Evolutionary conservation across 2,797 vertebrate species (phyloP).

Genomic region (Eulemur mongoz): DNA sequence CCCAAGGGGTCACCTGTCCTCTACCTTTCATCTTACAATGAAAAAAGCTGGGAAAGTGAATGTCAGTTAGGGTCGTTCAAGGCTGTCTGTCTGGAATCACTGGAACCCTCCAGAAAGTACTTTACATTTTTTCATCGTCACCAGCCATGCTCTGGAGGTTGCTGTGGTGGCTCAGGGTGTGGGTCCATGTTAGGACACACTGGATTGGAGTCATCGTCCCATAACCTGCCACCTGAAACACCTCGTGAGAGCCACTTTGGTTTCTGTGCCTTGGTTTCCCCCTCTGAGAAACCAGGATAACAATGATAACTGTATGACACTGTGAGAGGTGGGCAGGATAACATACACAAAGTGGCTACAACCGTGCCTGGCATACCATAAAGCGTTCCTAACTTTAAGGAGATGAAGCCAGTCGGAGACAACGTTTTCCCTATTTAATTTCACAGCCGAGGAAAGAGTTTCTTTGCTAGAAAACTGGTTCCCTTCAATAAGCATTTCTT

Average conservation of each 20-base stretch:
- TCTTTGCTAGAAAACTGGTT: neutral
- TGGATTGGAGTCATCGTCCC: fast-evolving
- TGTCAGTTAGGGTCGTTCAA: fast-evolving
- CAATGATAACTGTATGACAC: fast-evolving
- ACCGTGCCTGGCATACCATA: fast-evolving
- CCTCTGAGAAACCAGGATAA: neutral
- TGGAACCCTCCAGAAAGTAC: fast-evolving
- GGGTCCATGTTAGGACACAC: fast-evolving
- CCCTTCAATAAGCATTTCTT: neutral
- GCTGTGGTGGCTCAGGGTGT: neutral
- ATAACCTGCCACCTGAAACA: neutral
- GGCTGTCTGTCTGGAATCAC: neutral
- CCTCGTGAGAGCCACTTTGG: neutral
- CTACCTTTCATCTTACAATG: too few relatives aligned
- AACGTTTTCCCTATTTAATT: neutral
- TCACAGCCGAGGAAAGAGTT: neutral
- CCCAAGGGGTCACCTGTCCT: neutral
- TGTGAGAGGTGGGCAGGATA: neutral
- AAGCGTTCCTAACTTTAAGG: neutral
- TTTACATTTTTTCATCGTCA: fast-evolving
- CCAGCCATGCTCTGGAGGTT: neutral
- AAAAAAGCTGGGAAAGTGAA: neutral
- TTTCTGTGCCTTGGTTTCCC: neutral
- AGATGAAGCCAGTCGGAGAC: neutral
- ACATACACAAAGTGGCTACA: fast-evolving